Conservation (phyloP, 2,113 vertebrate genomes). For the Hemiscyllium ocellatum region DNA sequence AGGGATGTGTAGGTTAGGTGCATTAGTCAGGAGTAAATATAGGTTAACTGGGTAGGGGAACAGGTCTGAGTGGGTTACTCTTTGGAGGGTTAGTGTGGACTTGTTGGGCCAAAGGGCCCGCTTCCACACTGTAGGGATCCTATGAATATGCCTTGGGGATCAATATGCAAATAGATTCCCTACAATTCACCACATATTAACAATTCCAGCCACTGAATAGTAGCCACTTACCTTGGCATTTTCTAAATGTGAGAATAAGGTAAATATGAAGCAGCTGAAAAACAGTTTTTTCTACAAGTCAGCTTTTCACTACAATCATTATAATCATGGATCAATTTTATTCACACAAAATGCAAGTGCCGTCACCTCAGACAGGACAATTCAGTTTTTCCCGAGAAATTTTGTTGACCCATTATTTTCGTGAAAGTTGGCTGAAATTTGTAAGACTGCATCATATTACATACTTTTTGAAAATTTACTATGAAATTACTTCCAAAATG, state of each 20-base stretch:
- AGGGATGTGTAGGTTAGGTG: no score
- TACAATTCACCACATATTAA: background rate
- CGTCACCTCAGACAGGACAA: background rate
- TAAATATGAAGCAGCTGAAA: constrained; percentile 37
- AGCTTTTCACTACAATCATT: constrained; percentile 85
- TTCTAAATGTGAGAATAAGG: background rate
- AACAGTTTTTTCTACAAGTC: constrained; percentile 60
- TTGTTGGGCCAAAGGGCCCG: no score
- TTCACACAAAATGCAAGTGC: background rate
- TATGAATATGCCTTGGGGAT: background rate
- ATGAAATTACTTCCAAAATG: background rate
- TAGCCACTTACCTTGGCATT: background rate
- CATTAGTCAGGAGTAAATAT: no score
- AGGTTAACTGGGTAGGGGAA: no score
- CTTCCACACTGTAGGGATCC: no score
- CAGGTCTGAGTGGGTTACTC: no score
- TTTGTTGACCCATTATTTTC: background rate
- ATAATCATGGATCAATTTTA: constrained; percentile 93
- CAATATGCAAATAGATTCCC: background rate
- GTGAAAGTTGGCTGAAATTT: background rate
- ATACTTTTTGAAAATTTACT: background rate
- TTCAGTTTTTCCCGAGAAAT: background rate
- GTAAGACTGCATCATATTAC: background rate
- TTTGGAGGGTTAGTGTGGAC: no score
- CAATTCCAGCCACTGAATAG: background rate